Base-by-base conservation (phyloP, 2,888 invertebrate genomes). In the Poecilus cupreus region DNA sequence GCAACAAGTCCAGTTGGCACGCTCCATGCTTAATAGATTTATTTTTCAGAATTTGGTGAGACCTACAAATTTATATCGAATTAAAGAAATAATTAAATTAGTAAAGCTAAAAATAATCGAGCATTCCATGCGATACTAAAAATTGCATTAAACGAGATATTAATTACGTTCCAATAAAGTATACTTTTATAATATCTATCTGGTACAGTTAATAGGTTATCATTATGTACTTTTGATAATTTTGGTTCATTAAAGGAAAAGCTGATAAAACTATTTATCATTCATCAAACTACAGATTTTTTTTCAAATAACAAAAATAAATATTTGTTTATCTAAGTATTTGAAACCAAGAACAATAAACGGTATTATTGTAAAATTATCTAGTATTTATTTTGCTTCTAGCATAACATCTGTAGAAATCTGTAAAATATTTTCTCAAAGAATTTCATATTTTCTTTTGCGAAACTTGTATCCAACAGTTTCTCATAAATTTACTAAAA, bases 221-320 rank as follows among this genome's bases (percentile, higher is more conserved):
- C 60, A 26, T 13, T 60, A 60, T 24, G 60, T 60, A 4, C 13
- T 60, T 60, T 26, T 60, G 60, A 60, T 60, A 26, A 26, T 22
- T 2, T 11, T 3, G n/a, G n/a, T 60, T 60, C 60, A 24, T 60
- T 13, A 60, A n/a, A n/a, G 51, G 16, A 13, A 49, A 54, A 54
- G 26, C 5, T 26, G 26, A 2, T 26, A 32, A 2, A 32, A 32
- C 5, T 32, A 3, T 32, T 32, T 32, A 32, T 32, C 32, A 32
- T 32, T 32, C 5, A 26, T 26, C 32, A 5, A 6, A 1, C 5
- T 8, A 32, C 32, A 32, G 32, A 32, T 6, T 32, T 32, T 3
- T 32, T 3, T 32, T 8, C 5, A 32, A 32, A 32, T 32, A 32
- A 32, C 32, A 8, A 32, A 32, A 2, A 32, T 32, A 32, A 32